phyloP scores from a whole-genome alignment of 2,888 invertebrate genomes.

The Apamea sordens region DNA sequence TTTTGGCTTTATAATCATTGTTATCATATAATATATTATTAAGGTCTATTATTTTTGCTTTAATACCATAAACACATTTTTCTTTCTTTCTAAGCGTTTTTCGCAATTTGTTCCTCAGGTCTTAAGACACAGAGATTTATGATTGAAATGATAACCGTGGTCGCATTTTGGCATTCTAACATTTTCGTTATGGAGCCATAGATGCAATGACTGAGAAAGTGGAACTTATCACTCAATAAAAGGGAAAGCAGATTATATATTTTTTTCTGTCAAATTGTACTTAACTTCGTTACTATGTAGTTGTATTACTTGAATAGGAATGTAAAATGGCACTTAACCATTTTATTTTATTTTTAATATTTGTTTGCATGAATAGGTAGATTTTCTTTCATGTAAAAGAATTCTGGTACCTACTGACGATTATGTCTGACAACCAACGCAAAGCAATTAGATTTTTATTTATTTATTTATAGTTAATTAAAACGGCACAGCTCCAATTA shows the following conservation, averaged over 20 bases:
- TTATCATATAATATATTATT: too few species aligned
- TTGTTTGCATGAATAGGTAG: background rate
- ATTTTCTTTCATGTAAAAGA: background rate
- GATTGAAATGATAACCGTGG: background rate
- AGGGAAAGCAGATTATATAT: background rate
- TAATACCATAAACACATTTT: background rate
- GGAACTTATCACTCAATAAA: slow-evolving; percentile 1
- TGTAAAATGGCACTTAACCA: background rate
- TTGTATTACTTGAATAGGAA: background rate
- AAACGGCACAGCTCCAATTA: too few species aligned
- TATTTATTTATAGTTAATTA: too few species aligned
- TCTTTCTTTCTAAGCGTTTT: background rate
- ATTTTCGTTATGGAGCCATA: background rate
- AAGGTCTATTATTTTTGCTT: too few species aligned
- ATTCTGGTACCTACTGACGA: background rate
- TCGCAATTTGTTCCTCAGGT: background rate
- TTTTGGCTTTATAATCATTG: background rate
- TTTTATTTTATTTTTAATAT: background rate
- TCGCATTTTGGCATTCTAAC: background rate
- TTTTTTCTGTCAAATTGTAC: background rate
- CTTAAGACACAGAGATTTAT: background rate
- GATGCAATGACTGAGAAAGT: background rate
- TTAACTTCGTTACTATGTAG: background rate
- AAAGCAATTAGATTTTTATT: background rate
- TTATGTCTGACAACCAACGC: background rate